Evolutionary conservation across 2,888 invertebrate species (phyloP).

Genomic region (Cheilosia urbana): DNA sequence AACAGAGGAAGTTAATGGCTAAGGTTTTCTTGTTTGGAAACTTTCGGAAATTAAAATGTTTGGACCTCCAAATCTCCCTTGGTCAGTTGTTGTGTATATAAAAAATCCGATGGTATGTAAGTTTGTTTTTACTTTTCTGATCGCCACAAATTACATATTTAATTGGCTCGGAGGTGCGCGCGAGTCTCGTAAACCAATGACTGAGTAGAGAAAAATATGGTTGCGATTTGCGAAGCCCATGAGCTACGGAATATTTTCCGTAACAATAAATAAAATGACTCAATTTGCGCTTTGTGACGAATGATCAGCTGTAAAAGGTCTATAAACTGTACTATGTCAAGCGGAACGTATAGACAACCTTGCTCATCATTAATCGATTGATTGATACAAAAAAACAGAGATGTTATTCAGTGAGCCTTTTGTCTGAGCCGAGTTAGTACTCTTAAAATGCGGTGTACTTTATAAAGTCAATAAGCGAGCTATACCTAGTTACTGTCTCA

Average conservation of each 20-base stretch:
- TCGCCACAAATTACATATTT: not conserved
- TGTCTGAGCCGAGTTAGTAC: not conserved
- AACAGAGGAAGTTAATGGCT: conserved; percentile 22
- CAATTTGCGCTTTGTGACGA: not conserved
- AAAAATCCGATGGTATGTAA: not conserved
- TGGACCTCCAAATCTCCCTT: not conserved
- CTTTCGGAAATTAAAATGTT: conserved; percentile 3
- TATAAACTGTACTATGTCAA: conserved; percentile 24
- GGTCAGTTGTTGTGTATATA: not conserved
- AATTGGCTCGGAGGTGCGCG: not conserved
- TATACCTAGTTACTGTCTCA: too few relatives aligned
- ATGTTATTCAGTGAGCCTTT: not conserved
- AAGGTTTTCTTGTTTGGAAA: not conserved
- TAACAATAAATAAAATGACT: conserved; percentile 4
- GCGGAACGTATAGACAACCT: conserved; percentile 20
- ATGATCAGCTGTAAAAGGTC: conserved; percentile 5
- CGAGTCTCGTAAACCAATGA: not conserved
- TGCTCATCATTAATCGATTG: conserved; percentile 32
- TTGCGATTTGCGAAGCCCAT: not conserved
- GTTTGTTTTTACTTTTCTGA: not conserved
- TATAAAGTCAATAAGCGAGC: too few relatives aligned
- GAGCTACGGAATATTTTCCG: conserved; percentile 3
- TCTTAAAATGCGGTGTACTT: too few relatives aligned
- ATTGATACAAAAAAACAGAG: not conserved
- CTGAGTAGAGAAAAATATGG: not conserved